Evolutionary conservation across 2,888 invertebrate genomes (phyloP), one percentile per base, ranked within the genome.

Genomic region (Leistus spinibarbis): DNA sequence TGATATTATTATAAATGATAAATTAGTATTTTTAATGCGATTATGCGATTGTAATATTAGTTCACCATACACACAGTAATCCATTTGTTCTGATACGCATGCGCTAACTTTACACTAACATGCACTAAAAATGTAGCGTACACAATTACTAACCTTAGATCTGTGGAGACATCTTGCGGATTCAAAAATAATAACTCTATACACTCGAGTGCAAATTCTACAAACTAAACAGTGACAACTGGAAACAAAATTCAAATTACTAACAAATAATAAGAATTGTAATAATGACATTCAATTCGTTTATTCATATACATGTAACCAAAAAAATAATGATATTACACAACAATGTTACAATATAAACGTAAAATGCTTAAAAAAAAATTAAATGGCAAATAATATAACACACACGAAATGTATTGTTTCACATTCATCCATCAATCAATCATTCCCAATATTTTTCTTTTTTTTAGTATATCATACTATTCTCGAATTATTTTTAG

Each of bases 161-260:
- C 9, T 54, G 19, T n/a, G 16, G 23, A 23, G 20, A n/a, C 13
- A n/a, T 13, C 19, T 24, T 40, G 40, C 7, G 27, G 20, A 63
- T 40, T 19, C 62, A 70, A 66, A 27, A n/a, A 19, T 54, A 71
- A 63, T 19, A 65, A 65, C 5, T 27, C 10, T 53, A 66, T 40
- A 40, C 27, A 66, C 66, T 10, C 60, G 40, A 13, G 71, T 71
- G 64, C 64, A 64, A 16, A 40, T 17, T 22, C 63, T 71, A 71
- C 69, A 24, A 54, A 71, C 64, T 71, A 71, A n/a, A 40, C 40
- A 71, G 71, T 71, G 71, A 71, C 9, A 16, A 19, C 66, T 66
- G 66, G 17, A 64, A 80, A 83, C 82, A 82, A 82, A 81, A 84
- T 80, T 82, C 81, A 83, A 76, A 74, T 62, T 71, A 72, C 57